phyloP scores from a whole-genome alignment of 2,888 invertebrate species.

The Drosophila algonquin region DNA sequence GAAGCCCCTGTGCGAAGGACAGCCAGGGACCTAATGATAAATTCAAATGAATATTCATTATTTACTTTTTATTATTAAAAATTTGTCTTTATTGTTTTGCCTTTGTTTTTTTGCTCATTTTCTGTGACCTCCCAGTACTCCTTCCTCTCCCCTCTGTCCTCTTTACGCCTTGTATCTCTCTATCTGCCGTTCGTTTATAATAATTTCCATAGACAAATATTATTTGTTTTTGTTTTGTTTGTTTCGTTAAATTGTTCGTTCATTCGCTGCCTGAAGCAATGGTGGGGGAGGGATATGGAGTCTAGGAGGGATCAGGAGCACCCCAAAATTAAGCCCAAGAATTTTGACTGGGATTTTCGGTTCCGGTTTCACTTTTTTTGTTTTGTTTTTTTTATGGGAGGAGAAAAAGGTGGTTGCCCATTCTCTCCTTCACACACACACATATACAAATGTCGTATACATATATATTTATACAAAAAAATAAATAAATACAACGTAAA shows the following conservation, averaged over 20 bases:
- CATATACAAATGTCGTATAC: background rate
- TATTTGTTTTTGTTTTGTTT: slow-evolving; percentile 17
- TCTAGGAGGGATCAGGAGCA: background rate
- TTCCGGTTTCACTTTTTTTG: background rate
- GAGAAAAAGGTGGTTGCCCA: background rate
- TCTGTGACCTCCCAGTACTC: slow-evolving; percentile 44
- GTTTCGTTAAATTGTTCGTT: slow-evolving; percentile 6
- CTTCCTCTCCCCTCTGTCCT: slow-evolving; percentile 16
- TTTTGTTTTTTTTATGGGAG: background rate
- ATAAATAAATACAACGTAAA: slow-evolving; percentile 1
- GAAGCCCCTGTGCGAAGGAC: no score
- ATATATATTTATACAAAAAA: slow-evolving; percentile 2
- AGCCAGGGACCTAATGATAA: no score
- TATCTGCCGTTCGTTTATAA: slow-evolving; percentile 38
- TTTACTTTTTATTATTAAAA: slow-evolving; percentile 75
- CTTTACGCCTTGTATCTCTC: slow-evolving; percentile 37
- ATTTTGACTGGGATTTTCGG: slow-evolving; percentile 25
- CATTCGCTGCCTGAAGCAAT: background rate
- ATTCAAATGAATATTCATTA: slow-evolving; percentile 2
- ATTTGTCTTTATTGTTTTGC: slow-evolving; percentile 68
- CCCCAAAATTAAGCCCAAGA: slow-evolving; percentile 11
- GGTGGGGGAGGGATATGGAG: slow-evolving; percentile 11
- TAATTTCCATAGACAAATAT: slow-evolving; percentile 51
- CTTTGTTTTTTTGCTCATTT: slow-evolving; percentile 66
- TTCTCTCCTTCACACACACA: background rate